A percentile compares a stretch with the other conserved stretches of the same genome.
These are phyloP conservation scores for Gymnarchus niloticus DNA, from an alignment of 2,113 vertebrate genomes.

Conservation along the genomic window DNA sequence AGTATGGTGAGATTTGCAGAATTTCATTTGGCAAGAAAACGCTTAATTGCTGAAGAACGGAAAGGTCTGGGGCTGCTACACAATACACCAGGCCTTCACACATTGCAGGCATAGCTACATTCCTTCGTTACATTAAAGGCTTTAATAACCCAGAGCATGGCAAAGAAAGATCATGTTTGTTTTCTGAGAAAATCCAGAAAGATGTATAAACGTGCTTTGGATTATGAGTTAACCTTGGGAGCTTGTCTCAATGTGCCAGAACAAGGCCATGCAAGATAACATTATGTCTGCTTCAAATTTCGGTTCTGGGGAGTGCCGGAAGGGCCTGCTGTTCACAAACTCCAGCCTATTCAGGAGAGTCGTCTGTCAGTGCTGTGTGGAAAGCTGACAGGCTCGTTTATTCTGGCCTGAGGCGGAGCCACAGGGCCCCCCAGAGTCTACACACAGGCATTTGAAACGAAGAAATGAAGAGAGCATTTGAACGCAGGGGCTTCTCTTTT, in stretches of 20 bases:
- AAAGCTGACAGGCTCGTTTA: neutral
- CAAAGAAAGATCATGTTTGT: constrained; percentile 4
- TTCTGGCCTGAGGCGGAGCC: neutral
- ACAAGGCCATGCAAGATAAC: neutral
- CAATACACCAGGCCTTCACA: constrained; percentile 3
- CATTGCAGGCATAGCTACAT: neutral
- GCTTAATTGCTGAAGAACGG: neutral
- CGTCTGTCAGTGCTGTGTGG: neutral
- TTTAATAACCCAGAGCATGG: neutral
- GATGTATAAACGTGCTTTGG: neutral
- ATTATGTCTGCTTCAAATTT: neutral
- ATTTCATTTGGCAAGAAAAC: constrained; percentile 17
- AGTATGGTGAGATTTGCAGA: neutral
- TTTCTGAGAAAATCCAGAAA: neutral
- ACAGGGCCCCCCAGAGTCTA: neutral
- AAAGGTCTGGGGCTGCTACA: constrained; percentile 7
- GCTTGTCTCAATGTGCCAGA: neutral
- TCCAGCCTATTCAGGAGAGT: constrained; percentile 19
- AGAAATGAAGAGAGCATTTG: neutral
- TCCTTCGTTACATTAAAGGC: neutral
- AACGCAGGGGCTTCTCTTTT: neutral
- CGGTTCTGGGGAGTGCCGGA: neutral
- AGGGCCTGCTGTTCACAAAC: neutral
- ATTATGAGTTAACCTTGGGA: neutral
- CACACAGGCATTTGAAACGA: neutral